Percentiles rank a stretch among this genome's conserved stretches.
Conservation (phyloP, 2,888 invertebrate genomes). For the Imbricaverruca yamaguchii region DNA sequence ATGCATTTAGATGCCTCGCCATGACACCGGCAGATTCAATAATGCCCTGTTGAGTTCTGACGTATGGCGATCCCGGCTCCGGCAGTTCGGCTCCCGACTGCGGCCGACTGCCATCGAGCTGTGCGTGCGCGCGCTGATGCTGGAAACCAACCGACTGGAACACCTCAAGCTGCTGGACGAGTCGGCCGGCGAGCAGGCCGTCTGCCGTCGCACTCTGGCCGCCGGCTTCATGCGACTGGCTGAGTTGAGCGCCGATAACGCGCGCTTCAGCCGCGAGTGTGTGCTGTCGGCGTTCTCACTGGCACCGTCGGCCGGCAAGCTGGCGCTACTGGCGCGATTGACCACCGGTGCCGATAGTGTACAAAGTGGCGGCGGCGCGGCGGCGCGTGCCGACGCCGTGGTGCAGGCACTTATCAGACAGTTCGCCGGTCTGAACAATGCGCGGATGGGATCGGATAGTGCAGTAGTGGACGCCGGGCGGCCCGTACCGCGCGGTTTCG, state of each 20-base stretch:
- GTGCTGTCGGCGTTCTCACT: constrained; percentile 66
- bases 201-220: constrained; percentile 48
- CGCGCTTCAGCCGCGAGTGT: constrained; percentile 60
- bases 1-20: too few relatives aligned
- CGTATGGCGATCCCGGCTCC: background rate
- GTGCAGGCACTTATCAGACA: background rate
- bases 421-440: background rate
- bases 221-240: constrained; percentile 58
- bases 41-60: too few relatives aligned
- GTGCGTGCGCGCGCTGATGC: constrained; percentile 63
- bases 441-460: background rate
- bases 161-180: constrained; percentile 51
- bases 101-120: constrained; percentile 61
- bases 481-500: too few relatives aligned
- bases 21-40: too few relatives aligned
- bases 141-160: constrained; percentile 68
- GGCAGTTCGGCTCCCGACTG: constrained; percentile 40
- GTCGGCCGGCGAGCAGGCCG: constrained; percentile 22
- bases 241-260: constrained; percentile 51
- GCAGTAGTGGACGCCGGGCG: too few relatives aligned
- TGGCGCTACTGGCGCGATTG: constrained; percentile 51
- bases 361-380: constrained; percentile 20
- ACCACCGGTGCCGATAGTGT: constrained; percentile 37
- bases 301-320: constrained; percentile 56
- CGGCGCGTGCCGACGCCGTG: background rate